Conservation (phyloP, 2,888 invertebrate genomes). For the Aelia acuminata region DNA sequence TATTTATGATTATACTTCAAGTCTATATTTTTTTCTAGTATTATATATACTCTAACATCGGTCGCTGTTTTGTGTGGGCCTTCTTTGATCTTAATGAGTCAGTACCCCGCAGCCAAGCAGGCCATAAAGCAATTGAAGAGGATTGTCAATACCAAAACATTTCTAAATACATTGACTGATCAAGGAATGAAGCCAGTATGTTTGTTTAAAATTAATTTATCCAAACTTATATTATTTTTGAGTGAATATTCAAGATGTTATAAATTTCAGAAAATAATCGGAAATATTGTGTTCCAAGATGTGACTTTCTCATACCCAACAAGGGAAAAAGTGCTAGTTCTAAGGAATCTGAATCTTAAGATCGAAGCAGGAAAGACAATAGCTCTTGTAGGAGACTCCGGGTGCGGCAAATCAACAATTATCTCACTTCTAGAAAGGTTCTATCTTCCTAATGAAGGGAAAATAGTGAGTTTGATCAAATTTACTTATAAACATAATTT, state of each 20-base stretch:
- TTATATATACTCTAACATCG: slow-evolving; percentile 67
- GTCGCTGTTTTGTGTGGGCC: slow-evolving; percentile 69
- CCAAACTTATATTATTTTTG: slow-evolving; percentile 67
- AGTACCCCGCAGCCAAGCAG: slow-evolving; percentile 68
- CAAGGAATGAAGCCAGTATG: slow-evolving; percentile 69
- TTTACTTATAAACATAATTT: too few species aligned
- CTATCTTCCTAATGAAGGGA: neutral
- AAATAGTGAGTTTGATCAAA: neutral
- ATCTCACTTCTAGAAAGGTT: neutral
- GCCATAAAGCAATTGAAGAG: slow-evolving; percentile 23
- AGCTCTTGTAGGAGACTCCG: neutral
- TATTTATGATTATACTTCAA: neutral
- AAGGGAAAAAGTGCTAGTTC: slow-evolving; percentile 18
- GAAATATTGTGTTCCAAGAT: slow-evolving; percentile 79
- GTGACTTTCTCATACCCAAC: slow-evolving; percentile 70
- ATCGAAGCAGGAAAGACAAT: slow-evolving; percentile 27
- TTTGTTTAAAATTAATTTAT: neutral
- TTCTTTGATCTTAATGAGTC: slow-evolving; percentile 68
- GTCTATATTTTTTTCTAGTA: neutral
- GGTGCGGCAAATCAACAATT: neutral
- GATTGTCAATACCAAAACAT: neutral
- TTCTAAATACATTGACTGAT: slow-evolving; percentile 70
- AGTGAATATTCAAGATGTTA: slow-evolving; percentile 69
- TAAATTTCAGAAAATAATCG: slow-evolving; percentile 69
- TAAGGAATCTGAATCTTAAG: slow-evolving; percentile 48